Percentiles rank a stretch among this genome's conserved stretches.
Conservation (phyloP, 2,113 vertebrate genomes). For the Oncorhynchus gorbuscha region DNA sequence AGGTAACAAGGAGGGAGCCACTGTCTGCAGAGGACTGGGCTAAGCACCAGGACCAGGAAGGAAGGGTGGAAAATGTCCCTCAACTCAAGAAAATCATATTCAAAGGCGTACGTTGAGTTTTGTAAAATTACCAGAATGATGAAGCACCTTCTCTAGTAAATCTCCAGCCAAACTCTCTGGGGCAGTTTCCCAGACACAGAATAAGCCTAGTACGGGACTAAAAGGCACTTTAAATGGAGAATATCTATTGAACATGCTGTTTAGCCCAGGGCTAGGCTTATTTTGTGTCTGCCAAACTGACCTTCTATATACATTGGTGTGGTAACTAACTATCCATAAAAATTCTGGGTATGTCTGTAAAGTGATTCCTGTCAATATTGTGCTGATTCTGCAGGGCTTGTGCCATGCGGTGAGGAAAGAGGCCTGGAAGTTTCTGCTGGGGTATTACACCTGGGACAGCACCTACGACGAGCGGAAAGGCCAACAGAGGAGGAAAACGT, state of each 20-base stretch:
- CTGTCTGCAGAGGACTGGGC: constrained; percentile 84
- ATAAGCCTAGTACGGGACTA: no score
- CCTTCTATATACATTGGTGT: neutral
- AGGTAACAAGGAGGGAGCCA: constrained; percentile 82
- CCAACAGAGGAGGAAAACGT: constrained; percentile 88
- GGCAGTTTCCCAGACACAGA: no score
- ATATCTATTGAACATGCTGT: no score
- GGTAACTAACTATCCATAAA: neutral
- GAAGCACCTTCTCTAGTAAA: no score
- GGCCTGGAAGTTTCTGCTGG: constrained; percentile 92
- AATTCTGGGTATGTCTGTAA: no score
- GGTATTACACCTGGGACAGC: constrained; percentile 91
- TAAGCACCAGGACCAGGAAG: constrained; percentile 84
- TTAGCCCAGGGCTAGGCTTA: no score
- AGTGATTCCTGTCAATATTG: neutral
- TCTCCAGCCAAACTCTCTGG: no score
- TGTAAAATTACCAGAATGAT: no score
- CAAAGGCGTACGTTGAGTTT: constrained; percentile 81
- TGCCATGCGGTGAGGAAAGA: constrained; percentile 88
- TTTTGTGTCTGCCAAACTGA: no score
- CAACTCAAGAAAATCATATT: constrained; percentile 84
- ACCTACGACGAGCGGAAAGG: constrained; percentile 85
- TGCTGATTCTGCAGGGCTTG: constrained; percentile 78
- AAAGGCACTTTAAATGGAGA: no score
- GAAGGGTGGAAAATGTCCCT: constrained; percentile 78